A percentile compares a stretch with the other conserved stretches of the same genome.
Evolutionary conservation across 1,140 invertebrate genomes (phyloP).

Genomic region (Apis mellifera): Amel_HAv3.1 CM009943.2:5111501-5112000

Average conservation of each 20-base stretch:
- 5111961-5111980: neutral
- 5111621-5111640: neutral
- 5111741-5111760: constrained; percentile 6
- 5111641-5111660: neutral
- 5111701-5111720: neutral
- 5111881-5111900: constrained; percentile 1
- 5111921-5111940: constrained; percentile 5
- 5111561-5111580: neutral
- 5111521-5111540: neutral
- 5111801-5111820: constrained; percentile 17
- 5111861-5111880: constrained; percentile 23
- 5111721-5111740: constrained; percentile 38
- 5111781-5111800: constrained; percentile 23
- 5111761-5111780: constrained; percentile 40
- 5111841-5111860: constrained; percentile 24
- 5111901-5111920: constrained; percentile 46
- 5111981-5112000: neutral
- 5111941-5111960: neutral
- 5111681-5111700: neutral
- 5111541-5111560: neutral
- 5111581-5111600: constrained; percentile 17
- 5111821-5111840: neutral
- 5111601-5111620: neutral
- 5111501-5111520: constrained; percentile 19
- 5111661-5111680: neutral